Percentiles rank a stretch among this genome's conserved stretches.
Evolutionary conservation across 2,113 vertebrate genomes (phyloP).

Genomic region (Piprites chloris): DNA sequence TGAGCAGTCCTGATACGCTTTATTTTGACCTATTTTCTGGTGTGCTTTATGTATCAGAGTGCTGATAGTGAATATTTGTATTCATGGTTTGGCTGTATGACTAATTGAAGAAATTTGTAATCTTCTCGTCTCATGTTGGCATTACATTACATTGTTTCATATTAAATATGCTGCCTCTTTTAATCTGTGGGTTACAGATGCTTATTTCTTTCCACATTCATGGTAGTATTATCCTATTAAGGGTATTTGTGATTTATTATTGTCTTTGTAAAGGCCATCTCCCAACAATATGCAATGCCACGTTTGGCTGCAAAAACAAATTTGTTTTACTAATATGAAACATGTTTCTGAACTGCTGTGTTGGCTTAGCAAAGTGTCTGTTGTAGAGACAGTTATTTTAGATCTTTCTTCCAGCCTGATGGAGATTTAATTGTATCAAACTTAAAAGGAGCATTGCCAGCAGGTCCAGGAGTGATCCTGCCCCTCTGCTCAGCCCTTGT

Average conservation of each 20-base stretch:
- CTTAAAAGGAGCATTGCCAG: not conserved
- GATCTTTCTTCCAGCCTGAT: not conserved
- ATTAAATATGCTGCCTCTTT: constrained; percentile 54
- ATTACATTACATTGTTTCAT: constrained; percentile 51
- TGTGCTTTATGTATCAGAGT: not conserved
- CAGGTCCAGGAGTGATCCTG: not conserved
- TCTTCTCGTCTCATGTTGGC: constrained; percentile 39
- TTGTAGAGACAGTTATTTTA: not conserved
- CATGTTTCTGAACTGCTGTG: not conserved
- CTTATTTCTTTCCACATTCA: constrained; percentile 25
- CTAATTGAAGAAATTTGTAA: constrained; percentile 66
- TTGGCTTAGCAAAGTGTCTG: not conserved
- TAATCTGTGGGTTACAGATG: constrained; percentile 58
- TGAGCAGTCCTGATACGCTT: not conserved
- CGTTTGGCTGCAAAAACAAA: constrained; percentile 1
- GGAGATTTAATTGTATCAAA: not conserved
- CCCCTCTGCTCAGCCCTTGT: not conserved
- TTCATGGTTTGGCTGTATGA: constrained; percentile 57
- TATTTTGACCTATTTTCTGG: constrained; percentile 51
- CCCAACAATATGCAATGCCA: not conserved
- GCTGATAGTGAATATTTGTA: constrained; percentile 38
- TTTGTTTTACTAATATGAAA: constrained; percentile 30
- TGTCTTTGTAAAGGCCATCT: constrained; percentile 7
- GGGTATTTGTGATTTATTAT: constrained; percentile 37
- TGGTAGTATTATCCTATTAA: constrained; percentile 55